Percentiles rank a stretch among this genome's conserved stretches.
phyloP scores from a whole-genome alignment of 2,113 vertebrate genomes.

The human region DNA sequence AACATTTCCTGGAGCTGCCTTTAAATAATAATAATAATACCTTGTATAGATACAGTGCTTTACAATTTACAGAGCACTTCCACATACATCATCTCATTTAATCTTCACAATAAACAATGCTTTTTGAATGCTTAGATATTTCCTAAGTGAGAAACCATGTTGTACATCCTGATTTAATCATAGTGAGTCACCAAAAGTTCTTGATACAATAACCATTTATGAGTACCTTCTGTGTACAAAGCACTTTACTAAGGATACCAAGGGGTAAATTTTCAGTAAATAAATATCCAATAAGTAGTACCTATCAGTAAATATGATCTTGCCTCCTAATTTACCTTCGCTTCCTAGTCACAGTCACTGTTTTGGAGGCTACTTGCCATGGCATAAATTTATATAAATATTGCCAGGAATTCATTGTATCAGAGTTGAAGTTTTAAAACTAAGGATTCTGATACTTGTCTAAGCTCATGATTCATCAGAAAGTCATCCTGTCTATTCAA shows the following conservation, averaged over 20 bases:
- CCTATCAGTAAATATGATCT: background rate
- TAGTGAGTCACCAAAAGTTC: background rate
- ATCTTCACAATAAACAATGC: background rate
- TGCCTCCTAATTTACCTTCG: background rate
- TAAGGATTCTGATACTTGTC: background rate
- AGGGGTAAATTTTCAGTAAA: background rate
- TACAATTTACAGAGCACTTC: background rate
- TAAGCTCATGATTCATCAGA: background rate
- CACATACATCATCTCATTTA: background rate
- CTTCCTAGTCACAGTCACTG: background rate
- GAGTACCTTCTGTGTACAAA: background rate
- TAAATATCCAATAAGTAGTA: background rate
- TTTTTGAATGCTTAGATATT: background rate
- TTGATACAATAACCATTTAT: background rate
- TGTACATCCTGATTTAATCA: conserved; percentile 2
- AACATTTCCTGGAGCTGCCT: background rate
- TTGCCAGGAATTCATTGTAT: background rate
- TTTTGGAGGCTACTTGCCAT: background rate
- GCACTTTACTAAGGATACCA: background rate
- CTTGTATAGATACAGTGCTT: background rate
- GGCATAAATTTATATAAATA: background rate
- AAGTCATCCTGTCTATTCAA: background rate
- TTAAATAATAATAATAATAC: conserved; percentile 7
- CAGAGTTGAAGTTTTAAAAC: conserved; percentile 10
- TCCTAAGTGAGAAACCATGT: background rate